Evolutionary conservation across 1,140 invertebrate species (phyloP), one percentile per base, ranked within the genome.

Genomic region (Artemia franciscana): DNA sequence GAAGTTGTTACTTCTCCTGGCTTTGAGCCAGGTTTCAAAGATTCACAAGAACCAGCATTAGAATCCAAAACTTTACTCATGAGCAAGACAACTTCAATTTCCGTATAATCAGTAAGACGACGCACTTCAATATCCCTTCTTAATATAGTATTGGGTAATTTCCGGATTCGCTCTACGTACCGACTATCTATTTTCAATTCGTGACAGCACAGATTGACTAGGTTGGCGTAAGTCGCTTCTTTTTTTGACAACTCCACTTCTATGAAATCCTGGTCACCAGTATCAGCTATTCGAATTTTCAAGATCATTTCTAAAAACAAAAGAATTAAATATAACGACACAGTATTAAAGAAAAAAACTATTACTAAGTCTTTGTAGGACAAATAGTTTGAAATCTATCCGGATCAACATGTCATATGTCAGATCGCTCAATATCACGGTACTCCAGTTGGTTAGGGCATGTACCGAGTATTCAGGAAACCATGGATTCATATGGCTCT

Each of bases 101-200:
- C 81, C 69, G 26, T 30, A 28, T 80, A 80, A 67, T 84, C 76
- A 23, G 68, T 69, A 21, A 86, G 71, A 67, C 84, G 69, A 68
- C 76, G 72, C 2, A 85, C 78, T 71, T 86, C 84, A 70, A 79
- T 82, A 68, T 86, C 83, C 68, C 82, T 84, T 26, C 84, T 71
- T 25, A 85, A 67, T 66, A 80, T 77, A 1, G 82, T 85, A 69
- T 85, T 79, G 0, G 84, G 84, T 26, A 85, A 71, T 73, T 86
- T 86, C 59, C 84, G 71, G 39, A 85, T 72, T 70, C 81, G 78
- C 21, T 78, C 68, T 9, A 84, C 77, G 66, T 82, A 75, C 30
- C 73, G 71, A 26, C 75, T 73, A 60, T 75, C 75, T 9, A 84
- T 71, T 60, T 76, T 74, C 24, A 86, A 69, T 72, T 86, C 83